phyloP scores from a whole-genome alignment of 2,113 vertebrate genomes.

The Pyrgilauda ruficollis region DNA sequence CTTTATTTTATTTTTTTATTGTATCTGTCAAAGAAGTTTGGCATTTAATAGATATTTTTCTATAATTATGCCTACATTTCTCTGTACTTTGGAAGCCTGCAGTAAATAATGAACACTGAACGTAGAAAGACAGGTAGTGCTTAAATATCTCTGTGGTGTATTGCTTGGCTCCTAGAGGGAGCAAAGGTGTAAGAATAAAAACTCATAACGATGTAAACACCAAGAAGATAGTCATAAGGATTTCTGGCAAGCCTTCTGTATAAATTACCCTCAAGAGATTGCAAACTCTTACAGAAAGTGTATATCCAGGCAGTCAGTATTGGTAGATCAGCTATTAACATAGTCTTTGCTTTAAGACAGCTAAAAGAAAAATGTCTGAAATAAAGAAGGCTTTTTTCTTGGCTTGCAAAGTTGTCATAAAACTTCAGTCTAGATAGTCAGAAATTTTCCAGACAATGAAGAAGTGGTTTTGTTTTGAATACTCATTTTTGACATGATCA shows the following conservation, averaged over 20 bases:
- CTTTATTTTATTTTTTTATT: neutral
- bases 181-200: neutral
- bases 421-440: neutral
- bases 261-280: neutral
- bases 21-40: neutral
- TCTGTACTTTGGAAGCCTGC: neutral
- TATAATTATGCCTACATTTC: neutral
- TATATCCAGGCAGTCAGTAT: neutral
- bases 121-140: neutral
- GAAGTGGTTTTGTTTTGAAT: neutral
- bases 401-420: neutral
- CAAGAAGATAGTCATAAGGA: neutral
- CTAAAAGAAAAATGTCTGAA: neutral
- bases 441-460: neutral
- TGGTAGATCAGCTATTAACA: neutral
- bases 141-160: neutral
- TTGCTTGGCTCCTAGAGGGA: neutral
- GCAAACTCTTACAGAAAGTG: neutral
- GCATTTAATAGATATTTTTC: neutral
- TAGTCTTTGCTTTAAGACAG: neutral
- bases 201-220: constrained; percentile 9
- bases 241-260: neutral
- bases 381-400: neutral
- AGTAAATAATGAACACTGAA: neutral
- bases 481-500: neutral